Conservation (phyloP, 2,113 vertebrate genomes). For the Anthoscopus minutus region DNA sequence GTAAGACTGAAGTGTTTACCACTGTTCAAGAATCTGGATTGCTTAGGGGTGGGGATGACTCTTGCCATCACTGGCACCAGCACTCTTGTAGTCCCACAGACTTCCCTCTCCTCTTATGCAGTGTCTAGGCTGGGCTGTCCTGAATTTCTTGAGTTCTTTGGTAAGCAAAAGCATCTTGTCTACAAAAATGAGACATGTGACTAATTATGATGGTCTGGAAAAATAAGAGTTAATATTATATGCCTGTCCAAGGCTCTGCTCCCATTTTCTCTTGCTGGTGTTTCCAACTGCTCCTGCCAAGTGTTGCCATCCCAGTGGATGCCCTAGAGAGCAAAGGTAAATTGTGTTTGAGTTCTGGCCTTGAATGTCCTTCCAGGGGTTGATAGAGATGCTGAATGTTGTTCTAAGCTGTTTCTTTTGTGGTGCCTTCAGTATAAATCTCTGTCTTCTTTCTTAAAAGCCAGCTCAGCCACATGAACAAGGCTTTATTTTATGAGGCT, state of each 20-base stretch:
- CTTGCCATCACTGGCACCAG: neutral
- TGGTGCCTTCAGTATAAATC: conserved; percentile 56
- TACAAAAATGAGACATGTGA: neutral
- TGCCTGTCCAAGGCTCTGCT: neutral
- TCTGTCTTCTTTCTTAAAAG: conserved; percentile 63
- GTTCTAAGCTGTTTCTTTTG: conserved; percentile 60
- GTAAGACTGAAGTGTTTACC: neutral
- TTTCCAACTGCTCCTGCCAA: neutral
- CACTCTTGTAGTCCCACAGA: neutral
- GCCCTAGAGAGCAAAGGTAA: neutral
- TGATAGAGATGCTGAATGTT: conserved; percentile 49
- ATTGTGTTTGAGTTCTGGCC: neutral
- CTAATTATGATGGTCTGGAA: neutral
- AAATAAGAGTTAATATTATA: neutral
- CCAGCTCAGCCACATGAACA: conserved; percentile 58
- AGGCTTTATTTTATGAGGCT: conserved; percentile 66
- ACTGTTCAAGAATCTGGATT: neutral
- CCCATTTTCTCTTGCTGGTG: neutral
- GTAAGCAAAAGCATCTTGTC: neutral
- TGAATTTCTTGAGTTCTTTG: neutral
- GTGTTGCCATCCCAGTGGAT: neutral
- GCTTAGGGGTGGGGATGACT: neutral
- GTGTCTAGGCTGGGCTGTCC: neutral
- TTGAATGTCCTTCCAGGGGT: conserved; percentile 18
- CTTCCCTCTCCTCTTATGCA: neutral